Percentiles rank a stretch among this genome's conserved stretches.
phyloP scores from a whole-genome alignment of 2,113 vertebrate species.

The Taurulus bubalis region DNA sequence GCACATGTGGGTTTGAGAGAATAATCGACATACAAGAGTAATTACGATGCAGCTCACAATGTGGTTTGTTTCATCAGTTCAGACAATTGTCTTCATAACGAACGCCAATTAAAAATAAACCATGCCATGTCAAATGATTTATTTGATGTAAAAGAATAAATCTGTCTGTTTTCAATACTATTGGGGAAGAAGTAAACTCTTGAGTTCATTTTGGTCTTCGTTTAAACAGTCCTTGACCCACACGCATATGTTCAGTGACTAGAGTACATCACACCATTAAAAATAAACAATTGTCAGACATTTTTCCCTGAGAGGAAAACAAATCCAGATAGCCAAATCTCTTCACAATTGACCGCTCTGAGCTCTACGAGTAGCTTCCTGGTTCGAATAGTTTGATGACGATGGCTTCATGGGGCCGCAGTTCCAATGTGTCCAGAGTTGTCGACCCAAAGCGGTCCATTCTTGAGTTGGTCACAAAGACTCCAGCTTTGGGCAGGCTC shows the following conservation, averaged over 20 bases:
- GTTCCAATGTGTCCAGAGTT: slow-evolving; percentile 61
- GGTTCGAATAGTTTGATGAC: slow-evolving; percentile 81
- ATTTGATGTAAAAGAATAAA: not conserved
- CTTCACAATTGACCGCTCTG: not conserved
- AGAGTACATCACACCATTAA: not conserved
- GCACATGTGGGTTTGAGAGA: not conserved
- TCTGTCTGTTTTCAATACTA: not conserved
- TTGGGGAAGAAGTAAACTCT: not conserved
- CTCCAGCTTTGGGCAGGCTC: slow-evolving; percentile 68
- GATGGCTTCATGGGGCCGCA: slow-evolving; percentile 78
- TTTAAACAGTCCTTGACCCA: not conserved
- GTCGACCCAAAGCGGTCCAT: slow-evolving; percentile 72
- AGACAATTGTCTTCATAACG: not conserved
- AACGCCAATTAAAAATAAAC: not conserved
- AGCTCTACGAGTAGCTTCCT: slow-evolving; percentile 57
- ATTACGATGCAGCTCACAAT: not conserved
- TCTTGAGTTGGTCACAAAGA: slow-evolving; percentile 78
- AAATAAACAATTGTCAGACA: not conserved
- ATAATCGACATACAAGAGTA: not conserved
- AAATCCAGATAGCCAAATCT: not conserved
- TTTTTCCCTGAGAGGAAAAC: not conserved
- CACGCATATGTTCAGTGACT: slow-evolving; percentile 34
- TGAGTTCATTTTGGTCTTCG: not conserved
- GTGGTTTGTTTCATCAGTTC: slow-evolving; percentile 2
- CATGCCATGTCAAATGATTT: not conserved